These are phyloP conservation scores for Pocota personata DNA, from an alignment of 2,888 invertebrate genomes.

Conservation along the genomic window DNA sequence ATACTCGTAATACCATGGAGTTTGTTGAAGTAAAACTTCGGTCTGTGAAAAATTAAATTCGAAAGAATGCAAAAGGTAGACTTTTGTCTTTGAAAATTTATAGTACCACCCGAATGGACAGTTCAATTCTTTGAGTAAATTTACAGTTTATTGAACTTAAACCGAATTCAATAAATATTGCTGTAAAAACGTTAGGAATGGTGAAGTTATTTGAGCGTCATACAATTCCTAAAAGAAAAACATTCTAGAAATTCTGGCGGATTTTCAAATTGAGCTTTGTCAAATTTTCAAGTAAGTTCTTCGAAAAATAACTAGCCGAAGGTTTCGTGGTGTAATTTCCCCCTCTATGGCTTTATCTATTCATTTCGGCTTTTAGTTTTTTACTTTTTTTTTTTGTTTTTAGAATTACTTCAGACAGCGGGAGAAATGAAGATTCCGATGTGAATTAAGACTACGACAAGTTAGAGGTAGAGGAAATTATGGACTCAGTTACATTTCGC, in stretches of 20 bases:
- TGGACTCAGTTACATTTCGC: not conserved
- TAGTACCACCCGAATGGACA: slow-evolving; percentile 4
- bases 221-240: slow-evolving; percentile 15
- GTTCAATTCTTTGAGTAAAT: slow-evolving; percentile 5
- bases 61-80: not conserved
- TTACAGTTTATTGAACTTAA: slow-evolving; percentile 10
- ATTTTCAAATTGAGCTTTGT: slow-evolving; percentile 4
- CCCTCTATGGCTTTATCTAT: not conserved
- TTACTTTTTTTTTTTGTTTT: not conserved
- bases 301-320: not conserved
- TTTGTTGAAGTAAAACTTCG: not conserved
- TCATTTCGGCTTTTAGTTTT: not conserved
- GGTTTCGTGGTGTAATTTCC: not conserved
- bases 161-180: not conserved
- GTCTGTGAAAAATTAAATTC: not conserved
- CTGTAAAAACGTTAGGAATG: slow-evolving; percentile 9
- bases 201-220: not conserved
- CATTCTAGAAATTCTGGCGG: not conserved
- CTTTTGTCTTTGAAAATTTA: slow-evolving; percentile 14
- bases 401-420: not conserved
- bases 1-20: not conserved
- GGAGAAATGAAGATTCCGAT: not conserved
- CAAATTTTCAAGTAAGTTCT: not conserved
- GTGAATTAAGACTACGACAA: not conserved
- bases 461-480: not conserved